phyloP scores from a whole-genome alignment of 2,797 vertebrate species.

The Takifugu rubripes region DNA sequence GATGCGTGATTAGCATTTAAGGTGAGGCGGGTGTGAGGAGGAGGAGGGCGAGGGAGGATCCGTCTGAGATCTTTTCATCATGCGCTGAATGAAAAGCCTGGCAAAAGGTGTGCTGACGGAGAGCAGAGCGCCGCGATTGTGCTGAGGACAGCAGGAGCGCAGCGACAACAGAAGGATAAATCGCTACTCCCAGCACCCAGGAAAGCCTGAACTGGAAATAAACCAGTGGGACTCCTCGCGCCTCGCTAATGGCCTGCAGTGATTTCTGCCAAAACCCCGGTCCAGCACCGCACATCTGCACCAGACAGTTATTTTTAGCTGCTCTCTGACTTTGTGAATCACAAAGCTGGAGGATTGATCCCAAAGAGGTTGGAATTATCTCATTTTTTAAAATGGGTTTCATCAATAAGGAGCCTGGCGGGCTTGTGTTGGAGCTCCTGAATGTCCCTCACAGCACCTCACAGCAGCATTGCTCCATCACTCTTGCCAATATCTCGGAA shows the following conservation, averaged over 20 bases:
- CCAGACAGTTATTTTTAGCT: constrained; percentile 18
- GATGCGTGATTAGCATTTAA: constrained; percentile 54
- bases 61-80: constrained; percentile 66
- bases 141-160: constrained; percentile 69
- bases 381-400: too few relatives aligned
- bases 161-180: constrained; percentile 60
- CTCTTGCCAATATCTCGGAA: constrained; percentile 15
- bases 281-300: not conserved
- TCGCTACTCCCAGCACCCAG: constrained; percentile 48
- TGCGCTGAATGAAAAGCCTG: constrained; percentile 52
- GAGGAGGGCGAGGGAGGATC: not conserved
- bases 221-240: constrained; percentile 60
- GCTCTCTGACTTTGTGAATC: constrained; percentile 2
- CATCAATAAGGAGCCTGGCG: not conserved
- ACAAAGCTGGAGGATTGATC: too few relatives aligned
- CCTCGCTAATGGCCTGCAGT: constrained; percentile 49
- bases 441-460: not conserved
- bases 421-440: not conserved
- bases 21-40: not conserved
- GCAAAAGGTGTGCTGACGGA: constrained; percentile 51
- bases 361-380: too few relatives aligned
- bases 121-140: constrained; percentile 46
- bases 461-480: not conserved
- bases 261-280: constrained; percentile 35
- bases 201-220: constrained; percentile 58